Base-by-base conservation (phyloP, 2,113 vertebrate genomes). In the Pomatorhinus ruficollis region DNA sequence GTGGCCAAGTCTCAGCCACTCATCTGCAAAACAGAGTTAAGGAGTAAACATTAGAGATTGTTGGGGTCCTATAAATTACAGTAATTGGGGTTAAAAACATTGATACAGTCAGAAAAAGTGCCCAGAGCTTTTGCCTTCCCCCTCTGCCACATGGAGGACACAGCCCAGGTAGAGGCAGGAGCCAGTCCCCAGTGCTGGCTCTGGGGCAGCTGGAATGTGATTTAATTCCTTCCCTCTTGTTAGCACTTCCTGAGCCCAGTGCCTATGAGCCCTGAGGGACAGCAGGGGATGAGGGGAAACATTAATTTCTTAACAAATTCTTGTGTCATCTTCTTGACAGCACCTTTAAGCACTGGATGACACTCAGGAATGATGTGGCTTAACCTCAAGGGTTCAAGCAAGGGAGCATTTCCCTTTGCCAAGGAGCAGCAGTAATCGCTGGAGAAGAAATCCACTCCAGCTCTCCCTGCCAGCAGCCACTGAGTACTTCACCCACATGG, bases 301-400 rank as follows among this genome's bases (percentile, higher is more conserved):
- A 64, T 81, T 4, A 37, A 35, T 86, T 97, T 97, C 93, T 94
- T 35, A 78, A 79, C 56, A 89, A 93, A 97, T 96, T 95, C 96
- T 89, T 89, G 79, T 97, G 93, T 95, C 95, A 79, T 92, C 82
- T 44, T 56, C 87, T 66, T 95, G 94, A 97, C 92, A 93, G 91
- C 80, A 44, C 75, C 76, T 96, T 52, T 11, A 66, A 90, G 72
- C 0, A 0, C n/a, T 60, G 78, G 64, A 39, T 90, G 93, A 86
- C 91, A 70, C 76, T 81, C 76, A 65, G 90, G 93, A 95, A 93
- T 91, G 95, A 63, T 72, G 76, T 1, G 39, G 80, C 82, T 89
- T 90, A 94, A 91, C 87, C 92, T 89, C 39, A 6, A 47, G 88
- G 77, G 96, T 92, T 97, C 92, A 94, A 50, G 77, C 0, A 0